Conservation (phyloP, 2,888 invertebrate species). For the Scaptomyza flava region DNA sequence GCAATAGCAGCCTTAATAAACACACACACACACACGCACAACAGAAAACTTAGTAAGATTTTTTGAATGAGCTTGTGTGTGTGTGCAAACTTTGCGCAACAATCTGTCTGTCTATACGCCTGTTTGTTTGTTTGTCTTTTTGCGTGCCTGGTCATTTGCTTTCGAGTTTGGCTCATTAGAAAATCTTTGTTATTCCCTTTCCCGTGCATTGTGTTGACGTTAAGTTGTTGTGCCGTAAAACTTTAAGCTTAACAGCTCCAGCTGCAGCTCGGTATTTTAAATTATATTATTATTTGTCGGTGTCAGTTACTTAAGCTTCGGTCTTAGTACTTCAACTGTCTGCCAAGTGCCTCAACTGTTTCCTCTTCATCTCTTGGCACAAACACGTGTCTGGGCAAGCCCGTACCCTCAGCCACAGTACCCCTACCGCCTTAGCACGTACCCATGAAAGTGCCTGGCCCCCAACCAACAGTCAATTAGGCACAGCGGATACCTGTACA, state of each 20-base stretch:
- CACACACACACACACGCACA: background rate
- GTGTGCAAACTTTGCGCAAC: conserved; percentile 32
- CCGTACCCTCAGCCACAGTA: background rate
- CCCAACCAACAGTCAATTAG: conserved; percentile 66
- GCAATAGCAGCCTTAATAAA: conserved; percentile 10
- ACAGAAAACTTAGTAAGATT: background rate
- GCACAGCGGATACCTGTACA: conserved; percentile 60
- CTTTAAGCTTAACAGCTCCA: conserved; percentile 37
- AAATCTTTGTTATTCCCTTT: conserved; percentile 63
- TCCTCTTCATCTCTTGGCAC: conserved; percentile 11
- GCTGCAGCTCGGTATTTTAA: conserved; percentile 47
- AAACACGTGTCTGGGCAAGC: conserved; percentile 42
- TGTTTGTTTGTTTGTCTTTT: conserved; percentile 1
- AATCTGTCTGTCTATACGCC: conserved; percentile 13
- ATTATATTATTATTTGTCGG: conserved; percentile 66
- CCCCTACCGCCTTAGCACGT: conserved; percentile 8
- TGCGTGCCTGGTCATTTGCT: conserved; percentile 47
- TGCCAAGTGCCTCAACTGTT: background rate
- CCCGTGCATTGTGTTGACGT: conserved; percentile 51
- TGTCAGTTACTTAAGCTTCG: conserved; percentile 54
- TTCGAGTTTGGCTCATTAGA: conserved; percentile 73
- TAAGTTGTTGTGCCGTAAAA: conserved; percentile 41
- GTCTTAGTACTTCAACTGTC: conserved; percentile 7
- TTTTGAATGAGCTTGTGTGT: background rate
- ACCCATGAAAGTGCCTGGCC: background rate